Evolutionary conservation across 1,140 invertebrate genomes (phyloP).

Genomic region (Plutomurus gul): DNA sequence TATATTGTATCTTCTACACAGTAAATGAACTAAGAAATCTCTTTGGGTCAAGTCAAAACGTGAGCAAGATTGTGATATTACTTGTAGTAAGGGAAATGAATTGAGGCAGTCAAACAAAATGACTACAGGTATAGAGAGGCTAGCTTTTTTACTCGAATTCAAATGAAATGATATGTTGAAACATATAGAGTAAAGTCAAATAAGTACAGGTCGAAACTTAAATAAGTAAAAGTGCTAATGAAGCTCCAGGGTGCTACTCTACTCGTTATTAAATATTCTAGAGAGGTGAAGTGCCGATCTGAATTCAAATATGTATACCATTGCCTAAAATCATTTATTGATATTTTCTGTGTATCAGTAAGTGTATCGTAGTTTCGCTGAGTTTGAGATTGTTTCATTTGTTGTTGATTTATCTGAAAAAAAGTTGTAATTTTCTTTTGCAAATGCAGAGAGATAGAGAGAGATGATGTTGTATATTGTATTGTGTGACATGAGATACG

Average conservation of each 20-base stretch:
- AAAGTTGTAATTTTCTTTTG: constrained; percentile 22
- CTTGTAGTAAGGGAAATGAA: background rate
- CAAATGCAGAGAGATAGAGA: constrained; percentile 26
- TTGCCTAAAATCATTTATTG: background rate
- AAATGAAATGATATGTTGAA: too few relatives aligned
- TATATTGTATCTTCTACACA: background rate
- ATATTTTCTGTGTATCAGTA: background rate
- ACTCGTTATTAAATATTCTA: constrained; percentile 11
- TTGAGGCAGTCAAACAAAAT: background rate
- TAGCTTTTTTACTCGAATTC: background rate
- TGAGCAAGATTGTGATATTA: constrained; percentile 3
- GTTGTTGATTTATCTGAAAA: background rate
- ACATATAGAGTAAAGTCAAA: too few relatives aligned
- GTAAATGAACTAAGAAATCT: background rate
- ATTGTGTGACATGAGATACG: background rate
- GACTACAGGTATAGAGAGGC: background rate
- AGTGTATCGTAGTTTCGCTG: background rate
- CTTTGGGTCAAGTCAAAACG: background rate
- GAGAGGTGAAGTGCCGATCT: constrained; percentile 9
- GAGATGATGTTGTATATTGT: constrained; percentile 20
- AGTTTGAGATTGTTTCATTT: constrained; percentile 26
- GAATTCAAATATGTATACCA: background rate
- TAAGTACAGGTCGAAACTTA: background rate
- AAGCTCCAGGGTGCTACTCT: constrained; percentile 7
- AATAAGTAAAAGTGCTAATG: background rate